Evolutionary conservation across 35 echinoderm and acorn worm genomes (phyloP).

Genomic region (Lytechinus variegatus): DNA sequence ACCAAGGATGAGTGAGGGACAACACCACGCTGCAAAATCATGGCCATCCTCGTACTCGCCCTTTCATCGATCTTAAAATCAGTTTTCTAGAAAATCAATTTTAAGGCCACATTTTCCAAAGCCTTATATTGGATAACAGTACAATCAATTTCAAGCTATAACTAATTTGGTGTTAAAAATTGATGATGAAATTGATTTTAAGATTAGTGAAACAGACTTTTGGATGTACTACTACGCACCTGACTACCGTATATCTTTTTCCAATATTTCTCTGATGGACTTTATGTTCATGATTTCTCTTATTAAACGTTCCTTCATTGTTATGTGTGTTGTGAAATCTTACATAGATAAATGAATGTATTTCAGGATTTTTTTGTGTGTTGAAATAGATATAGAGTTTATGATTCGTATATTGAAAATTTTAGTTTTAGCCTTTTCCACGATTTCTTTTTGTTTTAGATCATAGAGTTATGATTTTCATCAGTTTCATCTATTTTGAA

Average conservation of each 20-base stretch:
- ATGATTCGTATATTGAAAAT: background rate
- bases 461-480: conserved; percentile 2
- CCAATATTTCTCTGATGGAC: background rate
- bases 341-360: background rate
- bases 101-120: no score
- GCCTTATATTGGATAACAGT: no score
- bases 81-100: no score
- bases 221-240: background rate
- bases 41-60: background rate
- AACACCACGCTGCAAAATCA: background rate
- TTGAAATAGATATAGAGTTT: background rate
- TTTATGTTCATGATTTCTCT: background rate
- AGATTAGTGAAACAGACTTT: background rate
- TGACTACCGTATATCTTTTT: background rate
- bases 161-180: no score
- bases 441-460: background rate
- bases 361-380: background rate
- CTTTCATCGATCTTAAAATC: no score
- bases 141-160: no score
- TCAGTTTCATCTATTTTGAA: background rate
- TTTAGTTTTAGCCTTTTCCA: background rate
- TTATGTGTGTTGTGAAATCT: background rate
- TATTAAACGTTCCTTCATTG: background rate
- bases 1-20: conserved; percentile 39
- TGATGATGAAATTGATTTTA: no score